Evolutionary conservation across 2,113 vertebrate genomes (phyloP).

Genomic region (Protomyctophum bolini): DNA sequence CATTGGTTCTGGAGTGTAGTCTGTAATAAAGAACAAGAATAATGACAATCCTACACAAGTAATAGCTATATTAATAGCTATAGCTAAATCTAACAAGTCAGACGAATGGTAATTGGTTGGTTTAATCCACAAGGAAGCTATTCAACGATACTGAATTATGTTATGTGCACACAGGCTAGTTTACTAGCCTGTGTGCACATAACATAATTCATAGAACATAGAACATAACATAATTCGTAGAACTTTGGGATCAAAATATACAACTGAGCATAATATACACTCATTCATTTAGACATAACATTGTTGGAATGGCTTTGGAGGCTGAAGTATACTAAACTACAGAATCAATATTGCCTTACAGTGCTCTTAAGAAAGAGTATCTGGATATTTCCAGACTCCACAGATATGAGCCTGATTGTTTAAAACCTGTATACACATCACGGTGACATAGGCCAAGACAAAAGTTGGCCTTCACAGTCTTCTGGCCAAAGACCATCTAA

Average conservation of each 20-base stretch:
- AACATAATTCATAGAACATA: too few species aligned
- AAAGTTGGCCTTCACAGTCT: constrained; percentile 54
- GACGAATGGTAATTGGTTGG: not conserved
- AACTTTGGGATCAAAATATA: too few species aligned
- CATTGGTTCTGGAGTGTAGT: constrained; percentile 45
- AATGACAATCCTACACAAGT: not conserved
- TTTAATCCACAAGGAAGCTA: not conserved
- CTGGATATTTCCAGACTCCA: constrained; percentile 30
- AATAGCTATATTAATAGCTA: not conserved
- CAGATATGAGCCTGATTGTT: constrained; percentile 33
- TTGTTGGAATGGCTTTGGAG: not conserved
- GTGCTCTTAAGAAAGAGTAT: constrained; percentile 42
- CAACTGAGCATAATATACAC: too few species aligned
- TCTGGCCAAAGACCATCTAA: constrained; percentile 50
- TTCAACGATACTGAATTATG: constrained; percentile 2
- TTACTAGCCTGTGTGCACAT: too few species aligned
- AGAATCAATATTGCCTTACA: constrained; percentile 49
- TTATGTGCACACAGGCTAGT: not conserved
- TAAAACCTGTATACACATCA: constrained; percentile 36
- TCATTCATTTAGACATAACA: constrained; percentile 1
- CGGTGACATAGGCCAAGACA: constrained; percentile 47
- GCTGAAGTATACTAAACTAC: constrained; percentile 32
- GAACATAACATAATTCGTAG: too few species aligned
- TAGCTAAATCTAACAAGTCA: not conserved
- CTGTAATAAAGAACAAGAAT: not conserved